Evolutionary conservation across 2,888 invertebrate genomes (phyloP), one percentile per base, ranked within the genome.

Genomic region (Leptura quadrifasciata): DNA sequence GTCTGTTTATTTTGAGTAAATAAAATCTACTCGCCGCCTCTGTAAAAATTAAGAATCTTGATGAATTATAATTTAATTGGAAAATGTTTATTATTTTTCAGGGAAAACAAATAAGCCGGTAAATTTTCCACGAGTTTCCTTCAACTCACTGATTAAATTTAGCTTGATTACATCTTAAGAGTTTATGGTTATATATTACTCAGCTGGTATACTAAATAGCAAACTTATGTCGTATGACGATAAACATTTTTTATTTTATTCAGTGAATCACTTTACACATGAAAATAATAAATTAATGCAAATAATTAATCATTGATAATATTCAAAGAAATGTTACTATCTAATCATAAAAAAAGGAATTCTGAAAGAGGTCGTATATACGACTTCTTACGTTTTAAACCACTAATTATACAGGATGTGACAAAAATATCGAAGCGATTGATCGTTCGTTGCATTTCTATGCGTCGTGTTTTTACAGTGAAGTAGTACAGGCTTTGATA

Each of bases 251-350:
- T 63, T 31, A 6, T 31, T 47, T 47, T 39, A 31, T 17, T 61
- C 10, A 9, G 31, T 63, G 63, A 39, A 39, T 17, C 63, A 39
- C 39, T 63, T 61, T 8, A 39, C 39, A 63, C 39, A 63, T 18
- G 39, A 35, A 63, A 63, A 39, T 39, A 63, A 63, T 63, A 63
- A 63, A 63, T 27, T 63, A 63, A 31, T 1, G 24, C 39, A 35
- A 27, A 61, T 27, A 63, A 35, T 39, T 20, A 35, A 63, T 63
- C 18, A 63, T 18, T 31, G 20, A 63, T 63, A 39, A 6, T 35
- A n/a, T 60, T 60, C 60, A 27, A 27, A n/a, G 60, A 60, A 60
- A 60, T 31, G 31, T 27, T 9, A 27, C 20, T 60, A 60, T 58
- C 58, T 27, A 27, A 24, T 27, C 21, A 27, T 47, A n/a, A 47